Evolutionary conservation across 2,888 invertebrate species (phyloP).

Genomic region (Galerucella pusilla): DNA sequence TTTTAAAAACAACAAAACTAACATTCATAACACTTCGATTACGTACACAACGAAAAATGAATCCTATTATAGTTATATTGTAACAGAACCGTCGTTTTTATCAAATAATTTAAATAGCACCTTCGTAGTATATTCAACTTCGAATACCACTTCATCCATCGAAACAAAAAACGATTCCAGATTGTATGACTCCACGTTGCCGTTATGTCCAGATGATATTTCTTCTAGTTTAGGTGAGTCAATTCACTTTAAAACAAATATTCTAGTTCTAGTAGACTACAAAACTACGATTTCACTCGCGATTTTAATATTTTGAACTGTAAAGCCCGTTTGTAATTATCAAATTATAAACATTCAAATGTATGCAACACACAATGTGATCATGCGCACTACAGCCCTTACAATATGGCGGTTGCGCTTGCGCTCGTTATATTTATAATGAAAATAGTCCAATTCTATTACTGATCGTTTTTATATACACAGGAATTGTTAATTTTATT

Average conservation of each 20-base stretch:
- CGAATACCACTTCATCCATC: constrained; percentile 40
- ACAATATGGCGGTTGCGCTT: too few species aligned
- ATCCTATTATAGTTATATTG: constrained; percentile 45
- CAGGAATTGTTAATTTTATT: neutral
- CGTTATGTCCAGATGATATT: constrained; percentile 70
- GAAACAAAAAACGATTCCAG: constrained; percentile 43
- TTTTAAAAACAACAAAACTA: constrained; percentile 47
- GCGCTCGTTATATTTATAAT: too few species aligned
- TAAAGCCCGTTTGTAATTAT: too few species aligned
- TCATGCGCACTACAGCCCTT: too few species aligned
- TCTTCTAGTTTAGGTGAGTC: constrained; percentile 75
- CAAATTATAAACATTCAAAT: too few species aligned
- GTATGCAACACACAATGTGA: too few species aligned
- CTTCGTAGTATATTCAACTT: constrained; percentile 30
- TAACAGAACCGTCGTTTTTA: constrained; percentile 49
- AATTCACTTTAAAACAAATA: neutral
- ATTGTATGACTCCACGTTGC: constrained; percentile 53
- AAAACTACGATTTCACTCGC: too few species aligned
- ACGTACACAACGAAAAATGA: constrained; percentile 35
- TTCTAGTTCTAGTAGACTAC: too few species aligned
- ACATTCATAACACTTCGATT: constrained; percentile 37
- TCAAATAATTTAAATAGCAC: constrained; percentile 39
- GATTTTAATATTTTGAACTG: too few species aligned
- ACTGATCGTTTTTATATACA: neutral
- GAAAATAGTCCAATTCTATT: too few species aligned